Percentiles rank a stretch among this genome's conserved stretches.
Evolutionary conservation across 2,888 invertebrate species (phyloP).

Genomic region (Aradus depressus): DNA sequence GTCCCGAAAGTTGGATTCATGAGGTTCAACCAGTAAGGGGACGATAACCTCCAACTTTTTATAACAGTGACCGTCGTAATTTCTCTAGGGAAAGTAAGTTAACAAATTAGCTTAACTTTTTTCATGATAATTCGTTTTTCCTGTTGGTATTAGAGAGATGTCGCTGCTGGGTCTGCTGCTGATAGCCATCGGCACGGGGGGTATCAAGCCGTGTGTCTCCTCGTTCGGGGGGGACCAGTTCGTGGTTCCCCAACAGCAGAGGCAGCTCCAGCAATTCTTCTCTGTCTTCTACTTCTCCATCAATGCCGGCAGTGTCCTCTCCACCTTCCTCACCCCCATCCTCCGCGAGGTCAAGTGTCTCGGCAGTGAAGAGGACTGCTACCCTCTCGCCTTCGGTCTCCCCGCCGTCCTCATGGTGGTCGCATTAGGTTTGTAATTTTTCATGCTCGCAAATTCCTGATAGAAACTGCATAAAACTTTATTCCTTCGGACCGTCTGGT

Average conservation of each 20-base stretch:
- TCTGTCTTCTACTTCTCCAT: slow-evolving; percentile 62
- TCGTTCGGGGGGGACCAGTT: slow-evolving; percentile 78
- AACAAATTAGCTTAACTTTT: not conserved
- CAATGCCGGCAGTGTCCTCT: slow-evolving; percentile 56
- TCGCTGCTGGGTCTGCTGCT: slow-evolving; percentile 55
- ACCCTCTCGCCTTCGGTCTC: slow-evolving; percentile 62
- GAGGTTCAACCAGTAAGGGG: too few relatives aligned
- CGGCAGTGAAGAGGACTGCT: slow-evolving; percentile 53
- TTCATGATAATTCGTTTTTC: slow-evolving; percentile 6
- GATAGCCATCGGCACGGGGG: slow-evolving; percentile 66
- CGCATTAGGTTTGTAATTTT: slow-evolving; percentile 47
- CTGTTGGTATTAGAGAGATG: slow-evolving; percentile 43
- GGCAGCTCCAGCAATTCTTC: slow-evolving; percentile 57
- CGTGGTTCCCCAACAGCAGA: slow-evolving; percentile 48
- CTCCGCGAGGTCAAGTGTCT: slow-evolving; percentile 55
- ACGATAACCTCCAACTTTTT: too few relatives aligned
- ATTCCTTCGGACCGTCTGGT: too few relatives aligned
- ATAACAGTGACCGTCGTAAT: not conserved
- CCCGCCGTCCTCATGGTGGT: slow-evolving; percentile 52
- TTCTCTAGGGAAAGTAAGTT: too few relatives aligned
- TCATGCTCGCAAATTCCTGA: too few relatives aligned
- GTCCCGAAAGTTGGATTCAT: too few relatives aligned
- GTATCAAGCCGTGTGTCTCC: slow-evolving; percentile 72
- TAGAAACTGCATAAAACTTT: too few relatives aligned
- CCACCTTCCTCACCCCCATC: slow-evolving; percentile 62